phyloP scores from a whole-genome alignment of 2,888 invertebrate species.

The Biston stratarius region DNA sequence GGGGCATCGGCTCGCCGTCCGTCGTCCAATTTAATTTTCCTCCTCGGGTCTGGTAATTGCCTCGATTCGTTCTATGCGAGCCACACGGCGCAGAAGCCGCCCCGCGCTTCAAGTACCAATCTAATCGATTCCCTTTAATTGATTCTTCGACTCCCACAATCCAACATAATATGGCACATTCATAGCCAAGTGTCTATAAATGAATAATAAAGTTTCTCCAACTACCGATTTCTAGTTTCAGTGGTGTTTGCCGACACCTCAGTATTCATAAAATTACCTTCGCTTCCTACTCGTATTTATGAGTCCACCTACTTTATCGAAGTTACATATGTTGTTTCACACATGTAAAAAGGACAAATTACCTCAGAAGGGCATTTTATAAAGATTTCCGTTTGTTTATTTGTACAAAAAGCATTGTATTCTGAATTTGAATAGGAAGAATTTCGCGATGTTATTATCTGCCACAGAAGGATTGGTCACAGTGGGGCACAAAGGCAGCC shows the following conservation, averaged over 20 bases:
- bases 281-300: slow-evolving; percentile 16
- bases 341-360: slow-evolving; percentile 14
- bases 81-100: slow-evolving; percentile 65
- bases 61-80: slow-evolving; percentile 80
- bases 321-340: slow-evolving; percentile 17
- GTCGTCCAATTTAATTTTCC: slow-evolving; percentile 80
- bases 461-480: slow-evolving; percentile 76
- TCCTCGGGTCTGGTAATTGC: slow-evolving; percentile 78
- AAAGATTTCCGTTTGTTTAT: slow-evolving; percentile 40
- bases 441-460: slow-evolving; percentile 77
- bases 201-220: slow-evolving; percentile 42
- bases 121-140: slow-evolving; percentile 77
- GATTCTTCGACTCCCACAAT: slow-evolving; percentile 63
- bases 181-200: slow-evolving; percentile 48
- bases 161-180: slow-evolving; percentile 54
- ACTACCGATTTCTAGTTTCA: slow-evolving; percentile 22
- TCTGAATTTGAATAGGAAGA: slow-evolving; percentile 55
- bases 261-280: slow-evolving; percentile 14
- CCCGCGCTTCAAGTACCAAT: slow-evolving; percentile 44
- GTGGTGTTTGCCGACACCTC: slow-evolving; percentile 31
- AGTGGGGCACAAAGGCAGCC: slow-evolving; percentile 70
- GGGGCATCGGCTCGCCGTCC: slow-evolving; percentile 55
- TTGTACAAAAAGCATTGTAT: slow-evolving; percentile 48
- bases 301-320: slow-evolving; percentile 7
- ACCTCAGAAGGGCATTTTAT: slow-evolving; percentile 35